Percentiles rank a stretch among this genome's conserved stretches.
Evolutionary conservation across 2,888 invertebrate genomes (phyloP).

Genomic region (Chironomus riparius): DNA sequence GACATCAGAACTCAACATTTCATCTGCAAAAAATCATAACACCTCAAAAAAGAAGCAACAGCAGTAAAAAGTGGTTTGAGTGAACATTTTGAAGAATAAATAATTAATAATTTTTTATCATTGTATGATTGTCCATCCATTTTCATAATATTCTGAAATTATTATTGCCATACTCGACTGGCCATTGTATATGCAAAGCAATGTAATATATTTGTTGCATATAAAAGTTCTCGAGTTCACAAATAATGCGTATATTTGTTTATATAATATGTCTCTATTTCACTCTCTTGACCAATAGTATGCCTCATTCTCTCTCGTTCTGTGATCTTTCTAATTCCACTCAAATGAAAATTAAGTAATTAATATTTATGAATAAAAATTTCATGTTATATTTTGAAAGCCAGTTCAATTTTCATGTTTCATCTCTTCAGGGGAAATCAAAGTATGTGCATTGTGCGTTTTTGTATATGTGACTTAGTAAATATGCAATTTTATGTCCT

Average conservation of each 20-base stretch:
- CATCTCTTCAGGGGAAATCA: not conserved
- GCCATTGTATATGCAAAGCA: not conserved
- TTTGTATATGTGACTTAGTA: too few species aligned
- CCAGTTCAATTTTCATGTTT: not conserved
- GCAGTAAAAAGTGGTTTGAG: not conserved
- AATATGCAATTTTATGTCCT: too few species aligned
- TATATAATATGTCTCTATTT: not conserved
- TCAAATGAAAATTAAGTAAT: not conserved
- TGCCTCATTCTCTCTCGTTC: not conserved
- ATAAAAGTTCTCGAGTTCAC: too few species aligned
- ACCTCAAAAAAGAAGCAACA: not conserved
- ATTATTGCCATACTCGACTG: not conserved
- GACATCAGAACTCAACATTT: too few species aligned
- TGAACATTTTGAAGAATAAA: not conserved
- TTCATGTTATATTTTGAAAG: not conserved
- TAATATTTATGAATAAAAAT: not conserved
- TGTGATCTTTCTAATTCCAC: not conserved
- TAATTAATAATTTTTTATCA: slow-evolving; percentile 9
- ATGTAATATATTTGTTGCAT: not conserved
- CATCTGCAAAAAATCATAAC: too few species aligned
- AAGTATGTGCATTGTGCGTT: not conserved
- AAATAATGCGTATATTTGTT: not conserved
- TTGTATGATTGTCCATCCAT: not conserved
- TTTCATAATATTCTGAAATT: not conserved
- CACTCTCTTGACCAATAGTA: not conserved